These are phyloP conservation scores for Chymomyza procnemis DNA, from an alignment of 2,888 invertebrate species.

Conservation along the genomic window DNA sequence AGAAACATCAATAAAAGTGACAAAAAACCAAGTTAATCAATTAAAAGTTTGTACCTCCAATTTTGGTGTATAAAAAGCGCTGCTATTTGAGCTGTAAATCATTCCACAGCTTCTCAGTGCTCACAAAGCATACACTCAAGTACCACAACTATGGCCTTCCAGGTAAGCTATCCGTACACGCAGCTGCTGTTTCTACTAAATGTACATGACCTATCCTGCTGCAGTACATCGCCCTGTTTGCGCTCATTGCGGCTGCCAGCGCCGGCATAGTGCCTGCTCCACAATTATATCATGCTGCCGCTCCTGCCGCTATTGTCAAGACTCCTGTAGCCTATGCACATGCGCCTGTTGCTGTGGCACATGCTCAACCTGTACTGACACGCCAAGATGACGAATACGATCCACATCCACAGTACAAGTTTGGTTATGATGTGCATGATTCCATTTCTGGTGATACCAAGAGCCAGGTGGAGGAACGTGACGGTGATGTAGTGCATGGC, in stretches of 20 bases:
- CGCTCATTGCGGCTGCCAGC: constrained; percentile 62
- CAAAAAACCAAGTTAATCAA: constrained; percentile 45
- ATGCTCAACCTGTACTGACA: constrained; percentile 62
- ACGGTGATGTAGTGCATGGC: constrained; percentile 76
- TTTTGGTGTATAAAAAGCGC: constrained; percentile 55
- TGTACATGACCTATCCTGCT: neutral
- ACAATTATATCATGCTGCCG: constrained; percentile 55
- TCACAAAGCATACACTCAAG: constrained; percentile 36
- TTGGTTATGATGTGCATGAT: constrained; percentile 75
- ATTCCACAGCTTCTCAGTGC: constrained; percentile 58
- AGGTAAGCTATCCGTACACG: constrained; percentile 39
- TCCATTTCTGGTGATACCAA: constrained; percentile 75
- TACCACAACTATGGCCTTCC: constrained; percentile 54
- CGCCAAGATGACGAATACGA: constrained; percentile 74
- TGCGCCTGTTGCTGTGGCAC: constrained; percentile 33
- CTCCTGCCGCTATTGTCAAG: constrained; percentile 35
- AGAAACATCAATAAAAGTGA: constrained; percentile 44
- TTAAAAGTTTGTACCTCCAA: constrained; percentile 26
- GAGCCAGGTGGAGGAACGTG: constrained; percentile 75
- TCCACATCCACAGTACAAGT: constrained; percentile 75
- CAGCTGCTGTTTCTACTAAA: neutral
- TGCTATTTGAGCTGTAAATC: constrained; percentile 43
- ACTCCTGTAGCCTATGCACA: constrained; percentile 21
- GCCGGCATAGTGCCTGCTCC: constrained; percentile 68
- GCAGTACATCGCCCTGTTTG: constrained; percentile 66